Base-by-base conservation (phyloP, 2,888 invertebrate genomes). In the Latrodectus hesperus region DNA sequence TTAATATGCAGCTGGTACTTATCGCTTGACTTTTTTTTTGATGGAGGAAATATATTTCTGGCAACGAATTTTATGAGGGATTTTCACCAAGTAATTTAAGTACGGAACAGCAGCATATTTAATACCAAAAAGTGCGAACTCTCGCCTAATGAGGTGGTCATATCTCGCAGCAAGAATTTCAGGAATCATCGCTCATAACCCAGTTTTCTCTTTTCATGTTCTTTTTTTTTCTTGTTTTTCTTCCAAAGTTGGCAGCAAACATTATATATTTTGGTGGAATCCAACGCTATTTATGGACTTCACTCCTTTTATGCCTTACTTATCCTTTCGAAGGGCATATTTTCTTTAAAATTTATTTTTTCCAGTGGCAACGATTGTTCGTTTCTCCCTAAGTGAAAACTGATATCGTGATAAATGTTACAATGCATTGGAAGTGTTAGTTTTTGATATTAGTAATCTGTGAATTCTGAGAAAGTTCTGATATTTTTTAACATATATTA, bases 271-370 rank as follows among this genome's bases (percentile, higher is more conserved):
- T 80, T 16, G 72, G 67, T 16, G 52, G 55, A 72, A 22, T 60
- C 52, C 73, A 14, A n/a, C 68, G 71, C 53, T 77, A 77, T 84
- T 84, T 84, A 84, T 77, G 76, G 51, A 52, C 71, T 10, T 17
- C 11, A 49, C 76, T 65, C 65, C 51, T 84, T 70, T 84, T 76
- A 72, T 77, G 76, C 70, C 64, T 71, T 64, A 70, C 55, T 64
- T 71, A 14, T 52, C 67, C 65, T 60, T 60, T 60, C 11, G n/a
- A 6, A 60, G 16, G 6, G 10, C 9, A 60, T 60, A 16, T 60
- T 55, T 60, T 60, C 60, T 60, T 60, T 60, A 60, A 60, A 60
- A 60, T 60, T 60, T 16, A 4, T 60, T 60, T 38, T 38, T 38
- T 6, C 38, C 6, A 1, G 6, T 38, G 38, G 38, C 38, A 38